phyloP scores from a whole-genome alignment of 1,140 invertebrate species.

The Camponotus vicinus region DNA sequence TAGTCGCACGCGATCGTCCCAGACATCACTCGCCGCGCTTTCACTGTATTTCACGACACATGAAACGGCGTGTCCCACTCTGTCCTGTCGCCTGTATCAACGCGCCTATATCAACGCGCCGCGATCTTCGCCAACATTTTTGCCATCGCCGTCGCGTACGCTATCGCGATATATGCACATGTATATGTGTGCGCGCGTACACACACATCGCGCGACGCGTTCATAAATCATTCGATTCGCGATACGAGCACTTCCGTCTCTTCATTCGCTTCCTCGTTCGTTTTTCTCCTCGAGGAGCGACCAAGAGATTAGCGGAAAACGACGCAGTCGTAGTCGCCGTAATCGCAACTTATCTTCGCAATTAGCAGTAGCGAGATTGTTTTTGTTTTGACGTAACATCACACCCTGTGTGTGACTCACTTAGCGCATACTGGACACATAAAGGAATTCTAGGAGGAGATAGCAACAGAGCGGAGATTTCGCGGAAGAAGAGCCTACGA shows the following conservation, averaged over 20 bases:
- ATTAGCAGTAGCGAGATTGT: conserved; percentile 45
- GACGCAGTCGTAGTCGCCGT: not conserved
- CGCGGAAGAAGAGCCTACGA: not conserved
- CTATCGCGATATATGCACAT: not conserved
- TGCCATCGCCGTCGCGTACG: conserved; percentile 57
- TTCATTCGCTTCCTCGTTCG: conserved; percentile 55
- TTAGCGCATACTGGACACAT: not conserved
- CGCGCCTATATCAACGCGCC: conserved; percentile 35
- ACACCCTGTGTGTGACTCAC: not conserved
- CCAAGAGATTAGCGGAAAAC: not conserved
- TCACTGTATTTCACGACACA: conserved; percentile 27
- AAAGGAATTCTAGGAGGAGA: not conserved
- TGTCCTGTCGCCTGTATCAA: not conserved
- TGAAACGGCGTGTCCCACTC: conserved; percentile 7
- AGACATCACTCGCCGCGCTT: not conserved
- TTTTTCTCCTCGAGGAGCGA: conserved; percentile 28
- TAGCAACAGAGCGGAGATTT: not conserved
- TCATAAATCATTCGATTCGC: conserved; percentile 65
- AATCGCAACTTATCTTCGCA: conserved; percentile 1
- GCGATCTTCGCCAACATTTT: conserved; percentile 38
- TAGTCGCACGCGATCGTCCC: not conserved
- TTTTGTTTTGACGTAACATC: conserved; percentile 46
- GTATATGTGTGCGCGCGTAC: not conserved
- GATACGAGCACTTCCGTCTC: conserved; percentile 60
- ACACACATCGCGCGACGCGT: conserved; percentile 3